Evolutionary conservation across 2,113 vertebrate genomes (phyloP), one percentile per base, ranked within the genome.

Genomic region (Patagioenas fasciata): DNA sequence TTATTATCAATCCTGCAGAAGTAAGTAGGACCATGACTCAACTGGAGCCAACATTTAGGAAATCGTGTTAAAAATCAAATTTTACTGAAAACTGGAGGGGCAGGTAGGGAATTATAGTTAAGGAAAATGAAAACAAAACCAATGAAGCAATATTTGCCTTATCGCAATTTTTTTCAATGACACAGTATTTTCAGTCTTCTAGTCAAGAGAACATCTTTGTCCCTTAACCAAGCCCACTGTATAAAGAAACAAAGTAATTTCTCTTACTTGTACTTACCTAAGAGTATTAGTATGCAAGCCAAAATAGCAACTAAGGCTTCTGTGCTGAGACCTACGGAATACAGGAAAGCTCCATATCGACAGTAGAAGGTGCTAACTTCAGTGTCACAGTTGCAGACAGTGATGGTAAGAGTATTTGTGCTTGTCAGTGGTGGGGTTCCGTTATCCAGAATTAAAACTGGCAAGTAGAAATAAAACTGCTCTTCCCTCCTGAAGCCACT

Each of bases 361-460:
- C 98, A 98, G 9, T 93, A 94, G n/a, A 98, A 93, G 32, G 91
- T 97, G 32, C 96, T 98, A 3, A 98, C 98, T 6, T 92, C 71
- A 0, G 97, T 97, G 40, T 98, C 98, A 91, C 99, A 99, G 85
- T 98, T 97, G 32, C 99, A 99, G 75, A 99, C 97, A 2, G 96
- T 97, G 79, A 99, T 74, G 34, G 98, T 99, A 29, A 99, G 96
- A 10, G 99, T 99, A 85, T 96, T 98, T 84, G 99, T 99, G 91
- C 99, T 99, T 3, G 98, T 98, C 51, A 99, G 98, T 0, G 98
- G 72, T 1, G 99, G 99, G 6, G 88, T 96, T 72, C 99, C 99
- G 9, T 99, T 99, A 97, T 99, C 99, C 2, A 92, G 81, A 96
- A 99, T 98, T 90, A 99, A 93, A 77, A 99, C 97, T 7, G 98